Evolutionary conservation across 1,140 invertebrate species (phyloP).

Genomic region (Atta texana): DNA sequence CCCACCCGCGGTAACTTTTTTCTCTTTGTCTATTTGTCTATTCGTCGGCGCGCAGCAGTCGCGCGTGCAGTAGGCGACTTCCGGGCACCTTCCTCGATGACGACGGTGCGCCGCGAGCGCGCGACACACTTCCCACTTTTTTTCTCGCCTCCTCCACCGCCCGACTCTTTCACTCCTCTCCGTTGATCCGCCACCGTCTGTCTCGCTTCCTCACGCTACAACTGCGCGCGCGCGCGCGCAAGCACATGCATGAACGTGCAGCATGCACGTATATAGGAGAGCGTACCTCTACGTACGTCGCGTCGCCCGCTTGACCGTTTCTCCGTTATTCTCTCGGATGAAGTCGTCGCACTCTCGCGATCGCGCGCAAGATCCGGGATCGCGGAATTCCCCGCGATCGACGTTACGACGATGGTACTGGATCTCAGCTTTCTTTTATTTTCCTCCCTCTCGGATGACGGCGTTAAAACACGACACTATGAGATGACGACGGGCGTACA

Average conservation of each 20-base stretch:
- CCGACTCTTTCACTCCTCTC: slow-evolving; percentile 10
- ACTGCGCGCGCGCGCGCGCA: not conserved
- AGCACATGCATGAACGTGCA: not conserved
- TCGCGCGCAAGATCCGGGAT: slow-evolving; percentile 35
- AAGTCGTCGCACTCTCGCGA: not conserved
- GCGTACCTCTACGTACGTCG: slow-evolving; percentile 30
- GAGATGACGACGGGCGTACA: slow-evolving; percentile 53
- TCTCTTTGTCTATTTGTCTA: slow-evolving; percentile 32
- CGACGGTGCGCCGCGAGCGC: slow-evolving; percentile 28
- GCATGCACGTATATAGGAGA: not conserved
- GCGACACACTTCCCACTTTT: slow-evolving; percentile 71
- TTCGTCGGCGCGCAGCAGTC: not conserved
- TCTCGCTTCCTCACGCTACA: slow-evolving; percentile 4
- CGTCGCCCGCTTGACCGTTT: slow-evolving; percentile 45
- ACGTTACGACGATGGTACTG: slow-evolving; percentile 23
- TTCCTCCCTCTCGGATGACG: not conserved
- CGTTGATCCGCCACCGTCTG: slow-evolving; percentile 3
- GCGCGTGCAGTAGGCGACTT: slow-evolving; percentile 65
- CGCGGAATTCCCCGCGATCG: slow-evolving; percentile 24
- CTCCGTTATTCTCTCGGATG: slow-evolving; percentile 27
- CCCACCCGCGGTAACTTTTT: slow-evolving; percentile 38
- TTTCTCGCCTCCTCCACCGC: not conserved
- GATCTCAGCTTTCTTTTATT: not conserved
- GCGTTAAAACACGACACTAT: slow-evolving; percentile 42
- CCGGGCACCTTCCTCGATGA: slow-evolving; percentile 52